Conservation (phyloP, 2,888 invertebrate genomes). For the Omphaloscelis lunosa region DNA sequence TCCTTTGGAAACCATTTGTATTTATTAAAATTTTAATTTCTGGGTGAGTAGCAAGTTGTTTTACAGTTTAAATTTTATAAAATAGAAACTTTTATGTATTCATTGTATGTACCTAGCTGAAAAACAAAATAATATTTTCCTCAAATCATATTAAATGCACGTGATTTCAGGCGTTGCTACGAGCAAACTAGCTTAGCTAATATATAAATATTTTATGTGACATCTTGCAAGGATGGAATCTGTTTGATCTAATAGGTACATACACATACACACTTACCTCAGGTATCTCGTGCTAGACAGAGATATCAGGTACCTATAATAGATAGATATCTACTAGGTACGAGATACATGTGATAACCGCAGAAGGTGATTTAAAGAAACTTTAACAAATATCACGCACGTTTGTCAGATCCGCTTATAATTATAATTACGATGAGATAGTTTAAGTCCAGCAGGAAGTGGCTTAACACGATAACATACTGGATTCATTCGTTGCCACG, state of each 20-base stretch:
- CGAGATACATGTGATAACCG: background rate
- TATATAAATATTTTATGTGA: background rate
- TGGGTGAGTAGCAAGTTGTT: background rate
- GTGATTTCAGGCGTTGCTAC: background rate
- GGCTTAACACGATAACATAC: constrained; percentile 35
- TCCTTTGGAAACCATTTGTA: constrained; percentile 26
- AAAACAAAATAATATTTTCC: background rate
- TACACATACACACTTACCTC: no score
- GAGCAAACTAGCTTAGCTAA: background rate
- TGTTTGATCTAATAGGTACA: background rate
- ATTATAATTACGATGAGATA: constrained; percentile 13
- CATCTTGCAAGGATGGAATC: background rate
- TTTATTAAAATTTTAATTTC: constrained; percentile 3
- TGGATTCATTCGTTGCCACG: constrained; percentile 9
- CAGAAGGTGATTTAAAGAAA: background rate
- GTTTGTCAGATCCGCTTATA: background rate
- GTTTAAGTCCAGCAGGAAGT: constrained; percentile 24
- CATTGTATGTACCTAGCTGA: no score
- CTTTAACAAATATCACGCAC: background rate
- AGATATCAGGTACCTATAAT: background rate
- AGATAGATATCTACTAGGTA: background rate
- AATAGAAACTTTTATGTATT: background rate
- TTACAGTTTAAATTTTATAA: background rate
- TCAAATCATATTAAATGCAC: background rate
- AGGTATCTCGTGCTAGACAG: no score